Conservation (phyloP, 1,140 invertebrate genomes). For the Leptinotarsa lineolata region DNA sequence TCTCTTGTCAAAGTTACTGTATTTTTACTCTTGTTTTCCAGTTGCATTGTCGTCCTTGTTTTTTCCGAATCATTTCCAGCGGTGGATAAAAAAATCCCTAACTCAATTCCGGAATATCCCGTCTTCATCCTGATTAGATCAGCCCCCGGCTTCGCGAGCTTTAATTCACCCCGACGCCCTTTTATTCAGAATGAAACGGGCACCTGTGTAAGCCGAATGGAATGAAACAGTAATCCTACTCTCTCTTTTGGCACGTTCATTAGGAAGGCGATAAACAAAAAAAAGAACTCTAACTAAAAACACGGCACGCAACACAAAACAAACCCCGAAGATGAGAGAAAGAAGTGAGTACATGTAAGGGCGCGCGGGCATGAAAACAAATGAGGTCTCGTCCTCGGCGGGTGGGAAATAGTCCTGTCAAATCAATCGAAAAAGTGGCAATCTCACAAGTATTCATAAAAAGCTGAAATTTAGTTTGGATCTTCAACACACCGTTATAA, state of each 20-base stretch:
- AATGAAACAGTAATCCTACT: neutral
- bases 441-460: too few species aligned
- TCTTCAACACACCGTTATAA: too few species aligned
- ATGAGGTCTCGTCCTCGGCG: neutral
- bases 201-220: constrained; percentile 1
- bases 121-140: constrained; percentile 8
- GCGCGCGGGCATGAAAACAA: constrained; percentile 6
- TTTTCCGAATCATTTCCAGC: neutral
- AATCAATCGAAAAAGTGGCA: too few species aligned
- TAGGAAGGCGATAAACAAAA: neutral
- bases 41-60: neutral
- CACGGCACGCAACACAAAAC: neutral
- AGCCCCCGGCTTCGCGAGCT: neutral
- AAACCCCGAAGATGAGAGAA: neutral
- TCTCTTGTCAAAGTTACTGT: neutral
- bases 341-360: neutral
- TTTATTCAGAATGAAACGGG: neutral
- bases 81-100: neutral
- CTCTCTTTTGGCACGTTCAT: neutral
- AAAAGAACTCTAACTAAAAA: neutral
- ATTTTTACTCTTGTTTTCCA: neutral
- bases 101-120: neutral
- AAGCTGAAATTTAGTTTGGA: too few species aligned
- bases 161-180: neutral
- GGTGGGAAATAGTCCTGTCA: neutral